A percentile compares a stretch with the other conserved stretches of the same genome.
Evolutionary conservation across 2,113 vertebrate genomes (phyloP).

Genomic region (Campylomormyrus numenius): DNA sequence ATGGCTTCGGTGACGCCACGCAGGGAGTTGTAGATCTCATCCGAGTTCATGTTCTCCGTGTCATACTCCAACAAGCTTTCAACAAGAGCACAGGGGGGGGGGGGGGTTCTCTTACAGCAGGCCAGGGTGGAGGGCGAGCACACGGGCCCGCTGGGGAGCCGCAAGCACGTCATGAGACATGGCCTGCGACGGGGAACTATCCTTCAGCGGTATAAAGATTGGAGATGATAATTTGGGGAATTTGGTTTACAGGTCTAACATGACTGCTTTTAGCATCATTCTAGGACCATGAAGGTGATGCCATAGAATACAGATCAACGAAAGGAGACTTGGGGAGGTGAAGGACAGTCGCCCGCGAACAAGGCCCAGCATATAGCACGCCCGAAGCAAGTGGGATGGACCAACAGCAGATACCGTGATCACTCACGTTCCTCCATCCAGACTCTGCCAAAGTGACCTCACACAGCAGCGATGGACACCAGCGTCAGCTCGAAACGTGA

Average conservation of each 20-base stretch:
- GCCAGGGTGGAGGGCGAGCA: not conserved
- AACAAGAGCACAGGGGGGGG: not conserved
- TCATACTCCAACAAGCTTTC: slow-evolving; percentile 94
- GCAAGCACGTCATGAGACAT: no score
- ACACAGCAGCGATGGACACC: not conserved
- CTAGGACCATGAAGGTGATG: not conserved
- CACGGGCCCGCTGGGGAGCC: not conserved
- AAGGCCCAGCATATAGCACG: not conserved
- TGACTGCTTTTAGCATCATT: not conserved
- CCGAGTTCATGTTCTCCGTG: slow-evolving; percentile 98
- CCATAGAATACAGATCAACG: not conserved
- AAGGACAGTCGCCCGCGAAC: not conserved
- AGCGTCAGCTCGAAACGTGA: not conserved
- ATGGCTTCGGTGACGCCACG: slow-evolving; percentile 96
- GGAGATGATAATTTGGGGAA: not conserved
- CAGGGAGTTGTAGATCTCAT: slow-evolving; percentile 97
- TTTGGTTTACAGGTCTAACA: not conserved
- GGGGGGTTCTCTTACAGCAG: not conserved
- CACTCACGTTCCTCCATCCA: not conserved
- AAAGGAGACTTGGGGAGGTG: not conserved
- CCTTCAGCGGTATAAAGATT: not conserved
- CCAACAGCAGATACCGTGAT: not conserved
- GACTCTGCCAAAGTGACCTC: not conserved
- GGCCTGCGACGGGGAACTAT: not conserved
- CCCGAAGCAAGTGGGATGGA: not conserved